Evolutionary conservation across 2,888 invertebrate genomes (phyloP).

Genomic region (Plagiodera versicolora): DNA sequence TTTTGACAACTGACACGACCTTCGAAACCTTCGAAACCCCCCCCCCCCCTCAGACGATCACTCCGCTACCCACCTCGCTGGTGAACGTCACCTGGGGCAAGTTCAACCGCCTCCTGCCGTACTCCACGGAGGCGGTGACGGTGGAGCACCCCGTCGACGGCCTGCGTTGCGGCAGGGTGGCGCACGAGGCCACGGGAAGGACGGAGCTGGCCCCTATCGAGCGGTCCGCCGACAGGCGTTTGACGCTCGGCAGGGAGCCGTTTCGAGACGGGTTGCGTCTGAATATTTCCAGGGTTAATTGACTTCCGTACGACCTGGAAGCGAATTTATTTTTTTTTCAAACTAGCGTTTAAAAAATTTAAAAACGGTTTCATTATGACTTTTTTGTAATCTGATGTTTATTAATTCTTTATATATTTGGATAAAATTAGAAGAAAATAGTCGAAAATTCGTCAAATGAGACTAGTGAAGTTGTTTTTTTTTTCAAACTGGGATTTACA

Average conservation of each 20-base stretch:
- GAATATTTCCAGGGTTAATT: conserved; percentile 73
- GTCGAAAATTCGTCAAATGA: no score
- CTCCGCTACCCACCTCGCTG: conserved; percentile 89
- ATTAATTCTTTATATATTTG: no score
- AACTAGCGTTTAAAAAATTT: no score
- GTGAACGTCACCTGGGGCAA: conserved; percentile 84
- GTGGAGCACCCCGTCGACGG: conserved; percentile 74
- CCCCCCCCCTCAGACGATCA: conserved; percentile 67
- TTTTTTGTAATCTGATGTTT: no score
- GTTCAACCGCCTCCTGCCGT: conserved; percentile 65
- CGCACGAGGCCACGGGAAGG: conserved; percentile 26
- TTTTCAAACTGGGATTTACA: no score
- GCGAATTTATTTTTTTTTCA: no score
- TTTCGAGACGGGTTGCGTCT: conserved; percentile 59
- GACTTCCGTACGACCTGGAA: conserved; percentile 71
- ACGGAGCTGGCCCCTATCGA: conserved; percentile 54
- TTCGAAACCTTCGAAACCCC: conserved; percentile 9
- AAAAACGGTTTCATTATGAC: no score
- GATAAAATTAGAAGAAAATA: no score
- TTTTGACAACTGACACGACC: no score
- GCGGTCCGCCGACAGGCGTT: conserved; percentile 40
- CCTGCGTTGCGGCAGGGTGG: conserved; percentile 50
- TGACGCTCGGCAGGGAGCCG: conserved; percentile 50
- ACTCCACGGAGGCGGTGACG: conserved; percentile 59
- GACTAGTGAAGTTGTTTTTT: no score